Conservation (phyloP, 2,888 invertebrate genomes). For the Leptogaster cylindrica region DNA sequence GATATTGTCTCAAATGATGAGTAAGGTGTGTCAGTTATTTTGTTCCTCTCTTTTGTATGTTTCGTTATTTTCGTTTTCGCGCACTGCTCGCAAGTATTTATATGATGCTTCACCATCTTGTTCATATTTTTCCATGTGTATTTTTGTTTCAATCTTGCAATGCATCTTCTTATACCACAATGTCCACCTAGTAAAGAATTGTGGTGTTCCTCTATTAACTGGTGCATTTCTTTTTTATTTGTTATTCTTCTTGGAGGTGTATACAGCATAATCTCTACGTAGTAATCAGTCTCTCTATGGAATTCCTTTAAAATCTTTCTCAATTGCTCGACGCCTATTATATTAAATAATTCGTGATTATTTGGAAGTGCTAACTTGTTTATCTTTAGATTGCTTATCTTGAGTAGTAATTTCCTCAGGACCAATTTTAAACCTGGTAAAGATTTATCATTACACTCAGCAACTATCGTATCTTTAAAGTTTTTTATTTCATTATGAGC, state of each 20-base stretch:
- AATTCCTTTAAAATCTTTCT: conserved; percentile 1
- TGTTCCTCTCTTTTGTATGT: conserved; percentile 28
- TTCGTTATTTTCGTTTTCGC: too few relatives aligned
- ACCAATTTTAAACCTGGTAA: not conserved
- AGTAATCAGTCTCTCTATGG: not conserved
- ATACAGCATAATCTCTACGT: conserved; percentile 8
- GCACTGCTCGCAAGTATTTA: too few relatives aligned
- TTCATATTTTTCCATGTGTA: conserved; percentile 39
- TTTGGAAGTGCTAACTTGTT: conserved; percentile 2
- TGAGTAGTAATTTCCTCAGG: conserved; percentile 16
- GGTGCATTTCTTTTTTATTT: conserved; percentile 8
- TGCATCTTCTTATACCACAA: conserved; percentile 32
- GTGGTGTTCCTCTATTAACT: conserved; percentile 42
- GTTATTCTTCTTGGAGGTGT: conserved; percentile 6
- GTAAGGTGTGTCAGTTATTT: conserved; percentile 25
- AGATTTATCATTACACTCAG: too few relatives aligned
- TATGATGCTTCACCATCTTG: too few relatives aligned
- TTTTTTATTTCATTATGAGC: not conserved
- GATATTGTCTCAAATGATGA: conserved; percentile 22
- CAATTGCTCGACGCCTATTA: not conserved
- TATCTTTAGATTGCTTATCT: not conserved
- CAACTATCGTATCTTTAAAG: not conserved
- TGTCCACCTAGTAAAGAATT: conserved; percentile 37
- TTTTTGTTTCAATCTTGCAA: conserved; percentile 41
- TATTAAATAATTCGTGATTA: conserved; percentile 20